phyloP scores from a whole-genome alignment of 2,797 vertebrate genomes.

The Schizothorax lantsangensis region DNA sequence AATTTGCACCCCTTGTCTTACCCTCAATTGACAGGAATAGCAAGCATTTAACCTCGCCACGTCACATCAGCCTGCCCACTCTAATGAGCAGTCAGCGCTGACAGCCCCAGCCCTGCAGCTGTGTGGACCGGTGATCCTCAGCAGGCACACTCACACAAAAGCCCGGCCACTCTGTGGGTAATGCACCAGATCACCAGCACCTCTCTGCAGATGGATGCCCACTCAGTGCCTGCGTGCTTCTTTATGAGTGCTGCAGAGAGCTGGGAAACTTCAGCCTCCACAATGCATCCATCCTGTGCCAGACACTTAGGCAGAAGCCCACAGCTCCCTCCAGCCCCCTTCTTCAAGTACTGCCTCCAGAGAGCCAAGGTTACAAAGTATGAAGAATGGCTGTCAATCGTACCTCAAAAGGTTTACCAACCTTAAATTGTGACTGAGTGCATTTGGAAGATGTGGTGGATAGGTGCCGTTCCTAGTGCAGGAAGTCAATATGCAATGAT shows the following conservation, averaged over 20 bases:
- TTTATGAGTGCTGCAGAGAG: constrained; percentile 70
- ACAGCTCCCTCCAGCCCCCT: constrained; percentile 69
- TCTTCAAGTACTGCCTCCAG: constrained; percentile 73
- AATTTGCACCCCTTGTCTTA: background rate
- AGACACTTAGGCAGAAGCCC: constrained; percentile 69
- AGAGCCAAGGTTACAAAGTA: constrained; percentile 64
- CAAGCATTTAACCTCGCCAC: constrained; percentile 40
- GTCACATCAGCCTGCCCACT: constrained; percentile 44
- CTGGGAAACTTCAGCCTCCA: constrained; percentile 65
- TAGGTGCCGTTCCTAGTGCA: constrained; percentile 19
- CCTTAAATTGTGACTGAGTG: constrained; percentile 58
- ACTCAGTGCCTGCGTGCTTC: constrained; percentile 52
- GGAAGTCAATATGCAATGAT: constrained; percentile 32
- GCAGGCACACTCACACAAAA: constrained; percentile 21
- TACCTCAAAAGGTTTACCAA: constrained; percentile 45
- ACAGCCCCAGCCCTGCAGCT: constrained; percentile 31
- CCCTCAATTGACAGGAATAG: constrained; percentile 19
- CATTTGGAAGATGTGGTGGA: constrained; percentile 13
- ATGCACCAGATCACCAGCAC: constrained; percentile 67
- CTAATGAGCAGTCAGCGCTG: constrained; percentile 36
- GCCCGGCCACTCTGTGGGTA: constrained; percentile 61
- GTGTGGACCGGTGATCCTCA: constrained; percentile 9
- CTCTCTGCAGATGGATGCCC: constrained; percentile 63
- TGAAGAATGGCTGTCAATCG: constrained; percentile 60
- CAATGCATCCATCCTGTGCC: constrained; percentile 69